Base-by-base conservation (phyloP, 1,140 invertebrate species). In the Drosophila funebris region DNA sequence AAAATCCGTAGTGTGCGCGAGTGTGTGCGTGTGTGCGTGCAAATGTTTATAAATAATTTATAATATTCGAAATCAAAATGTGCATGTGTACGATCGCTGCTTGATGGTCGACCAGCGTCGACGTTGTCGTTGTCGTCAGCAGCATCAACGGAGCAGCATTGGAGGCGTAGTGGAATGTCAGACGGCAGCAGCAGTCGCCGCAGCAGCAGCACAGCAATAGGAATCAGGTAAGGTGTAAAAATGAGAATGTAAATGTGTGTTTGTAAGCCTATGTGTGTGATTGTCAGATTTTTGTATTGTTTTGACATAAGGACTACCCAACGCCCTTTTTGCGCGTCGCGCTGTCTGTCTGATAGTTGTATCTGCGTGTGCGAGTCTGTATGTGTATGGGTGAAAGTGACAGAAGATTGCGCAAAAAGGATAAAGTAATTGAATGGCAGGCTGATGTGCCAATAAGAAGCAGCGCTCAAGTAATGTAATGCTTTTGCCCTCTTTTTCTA, bases 251-350 rank as follows among this genome's bases (percentile, higher is more conserved):
- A 9, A 37, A 27, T 33, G 16, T 13, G 14, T 18, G 20, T 14
- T 9, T 41, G 18, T 56, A 13, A 27, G 13, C n/a, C 39, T 11
- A 29, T 48, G 20, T 54, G 18, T 58, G 29, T 9, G 20, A 53
- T 24, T 31, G 31, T 29, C 9, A 44, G 39, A 54, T 27, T 67
- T 50, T 9, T 37, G 44, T 60, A 31, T 61, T 54, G 14, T 53
- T 56, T 57, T 50, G 43, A 56, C 27, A 33, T 48, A 78, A 83
- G 74, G 74, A 78, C 67, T 78, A 57, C 78, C 78, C 75, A 87
- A 87, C 82, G 83, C 82, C 82, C 83, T 85, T 87, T 84, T 87
- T 68, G 44, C 64, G 82, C 82, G 82, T 78, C 82, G 82, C 54
- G 82, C 82, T 87, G 82, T 85, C 82, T 85, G 82, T 71, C 74